These are phyloP conservation scores for Menidia beryllina DNA, from an alignment of 2,113 vertebrate genomes.

Conservation along the genomic window DNA sequence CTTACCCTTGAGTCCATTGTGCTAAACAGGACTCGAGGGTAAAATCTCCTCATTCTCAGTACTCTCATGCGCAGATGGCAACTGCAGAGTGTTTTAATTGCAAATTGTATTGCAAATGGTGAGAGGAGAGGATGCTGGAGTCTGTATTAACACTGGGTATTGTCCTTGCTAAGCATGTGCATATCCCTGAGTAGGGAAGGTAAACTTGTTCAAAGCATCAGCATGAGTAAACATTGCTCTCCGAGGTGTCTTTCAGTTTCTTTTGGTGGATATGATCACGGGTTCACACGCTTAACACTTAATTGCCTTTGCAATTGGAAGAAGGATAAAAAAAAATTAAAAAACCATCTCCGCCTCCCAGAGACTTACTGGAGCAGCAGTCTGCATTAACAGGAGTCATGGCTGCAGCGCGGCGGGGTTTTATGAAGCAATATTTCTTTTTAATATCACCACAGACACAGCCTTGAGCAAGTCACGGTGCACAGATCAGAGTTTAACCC, in stretches of 20 bases:
- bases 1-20: neutral
- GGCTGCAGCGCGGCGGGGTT: slow-evolving; percentile 55
- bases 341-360: slow-evolving; percentile 44
- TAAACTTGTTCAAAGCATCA: slow-evolving; percentile 36
- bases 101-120: slow-evolving; percentile 68
- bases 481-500: slow-evolving; percentile 73
- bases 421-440: slow-evolving; percentile 83
- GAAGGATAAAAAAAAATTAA: slow-evolving; percentile 34
- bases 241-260: slow-evolving; percentile 41
- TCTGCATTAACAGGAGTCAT: slow-evolving; percentile 63
- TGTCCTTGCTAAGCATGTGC: slow-evolving; percentile 25
- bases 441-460: slow-evolving; percentile 70
- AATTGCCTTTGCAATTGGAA: slow-evolving; percentile 58
- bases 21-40: slow-evolving; percentile 43
- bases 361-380: slow-evolving; percentile 42
- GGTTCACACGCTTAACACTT: slow-evolving; percentile 47
- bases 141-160: slow-evolving; percentile 21
- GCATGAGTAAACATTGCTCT: slow-evolving; percentile 35
- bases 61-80: slow-evolving; percentile 62
- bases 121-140: slow-evolving; percentile 19
- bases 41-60: slow-evolving; percentile 29
- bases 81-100: slow-evolving; percentile 60
- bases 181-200: slow-evolving; percentile 17
- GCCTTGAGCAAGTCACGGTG: slow-evolving; percentile 64
- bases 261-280: slow-evolving; percentile 20